A percentile compares a stretch with the other conserved stretches of the same genome.
Evolutionary conservation across 1,140 invertebrate species (phyloP).

Genomic region (Hylaeus anthracinus): DNA sequence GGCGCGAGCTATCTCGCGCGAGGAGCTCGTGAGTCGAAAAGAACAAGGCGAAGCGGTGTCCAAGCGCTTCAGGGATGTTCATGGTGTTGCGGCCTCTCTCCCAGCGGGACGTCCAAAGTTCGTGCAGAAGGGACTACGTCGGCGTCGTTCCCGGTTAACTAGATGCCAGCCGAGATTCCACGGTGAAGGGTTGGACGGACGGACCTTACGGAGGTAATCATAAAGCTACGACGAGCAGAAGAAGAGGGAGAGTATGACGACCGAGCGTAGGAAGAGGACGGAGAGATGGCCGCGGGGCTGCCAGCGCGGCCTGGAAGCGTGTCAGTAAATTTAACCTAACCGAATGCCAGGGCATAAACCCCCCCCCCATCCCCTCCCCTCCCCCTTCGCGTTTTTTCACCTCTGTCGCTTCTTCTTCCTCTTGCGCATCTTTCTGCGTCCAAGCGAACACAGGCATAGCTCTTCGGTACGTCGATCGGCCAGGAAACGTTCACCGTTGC

Average conservation of each 20-base stretch:
- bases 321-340: constrained; percentile 70
- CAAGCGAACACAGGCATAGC: not conserved
- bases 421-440: constrained; percentile 37
- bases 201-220: constrained; percentile 63
- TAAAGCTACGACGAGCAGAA: constrained; percentile 59
- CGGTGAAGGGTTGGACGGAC: constrained; percentile 67
- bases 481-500: constrained; percentile 11
- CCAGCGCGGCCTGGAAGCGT: constrained; percentile 62
- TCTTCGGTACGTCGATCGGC: constrained; percentile 32
- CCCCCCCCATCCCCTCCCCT: not conserved
- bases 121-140: constrained; percentile 65
- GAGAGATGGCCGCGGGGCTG: constrained; percentile 51
- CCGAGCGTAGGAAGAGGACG: not conserved
- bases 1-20: constrained; percentile 64
- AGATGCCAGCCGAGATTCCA: constrained; percentile 69
- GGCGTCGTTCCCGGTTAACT: constrained; percentile 67
- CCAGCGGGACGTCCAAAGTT: constrained; percentile 65
- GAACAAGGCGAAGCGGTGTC: constrained; percentile 46
- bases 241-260: not conserved
- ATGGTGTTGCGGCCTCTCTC: constrained; percentile 63
- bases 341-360: constrained; percentile 61
- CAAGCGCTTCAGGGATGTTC: constrained; percentile 37
- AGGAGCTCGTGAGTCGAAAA: constrained; percentile 38
- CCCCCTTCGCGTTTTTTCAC: not conserved
- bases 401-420: constrained; percentile 37